These are phyloP conservation scores for Hylaeus anthracinus DNA, from an alignment of 1,140 invertebrate genomes.

Conservation along the genomic window DNA sequence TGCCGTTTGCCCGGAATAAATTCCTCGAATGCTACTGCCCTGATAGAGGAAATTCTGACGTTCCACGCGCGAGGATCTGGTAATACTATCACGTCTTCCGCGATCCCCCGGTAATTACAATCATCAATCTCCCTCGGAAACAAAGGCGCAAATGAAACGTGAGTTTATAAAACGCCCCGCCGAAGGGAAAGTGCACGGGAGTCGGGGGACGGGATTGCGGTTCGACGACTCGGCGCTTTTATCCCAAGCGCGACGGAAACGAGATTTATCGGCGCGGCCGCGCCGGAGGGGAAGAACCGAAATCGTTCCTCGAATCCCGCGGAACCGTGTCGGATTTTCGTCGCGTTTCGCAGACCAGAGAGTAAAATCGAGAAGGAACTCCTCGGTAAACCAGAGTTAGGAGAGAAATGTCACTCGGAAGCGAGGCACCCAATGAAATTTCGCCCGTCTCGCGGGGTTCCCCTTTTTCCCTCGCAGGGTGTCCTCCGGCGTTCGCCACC, in stretches of 20 bases:
- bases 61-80: neutral
- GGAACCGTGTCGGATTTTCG: conserved; percentile 41
- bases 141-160: conserved; percentile 2
- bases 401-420: conserved; percentile 18
- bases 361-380: neutral
- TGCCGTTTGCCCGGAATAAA: no score
- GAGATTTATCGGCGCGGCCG: neutral
- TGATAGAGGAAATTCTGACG: no score
- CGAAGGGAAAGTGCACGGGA: no score
- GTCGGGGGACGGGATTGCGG: neutral
- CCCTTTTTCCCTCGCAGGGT: neutral
- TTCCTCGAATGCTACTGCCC: no score
- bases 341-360: conserved; percentile 1
- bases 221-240: conserved; percentile 13
- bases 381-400: neutral
- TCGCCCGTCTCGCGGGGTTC: neutral
- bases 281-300: neutral
- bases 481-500: neutral
- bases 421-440: conserved; percentile 29
- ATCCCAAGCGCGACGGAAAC: conserved; percentile 11
- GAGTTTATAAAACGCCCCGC: neutral
- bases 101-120: conserved; percentile 3
- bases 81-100: no score
- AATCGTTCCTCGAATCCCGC: conserved; percentile 17
- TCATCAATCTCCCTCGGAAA: conserved; percentile 1